Evolutionary conservation across 2,888 invertebrate genomes (phyloP).

Genomic region (Diogma glabrata): DNA sequence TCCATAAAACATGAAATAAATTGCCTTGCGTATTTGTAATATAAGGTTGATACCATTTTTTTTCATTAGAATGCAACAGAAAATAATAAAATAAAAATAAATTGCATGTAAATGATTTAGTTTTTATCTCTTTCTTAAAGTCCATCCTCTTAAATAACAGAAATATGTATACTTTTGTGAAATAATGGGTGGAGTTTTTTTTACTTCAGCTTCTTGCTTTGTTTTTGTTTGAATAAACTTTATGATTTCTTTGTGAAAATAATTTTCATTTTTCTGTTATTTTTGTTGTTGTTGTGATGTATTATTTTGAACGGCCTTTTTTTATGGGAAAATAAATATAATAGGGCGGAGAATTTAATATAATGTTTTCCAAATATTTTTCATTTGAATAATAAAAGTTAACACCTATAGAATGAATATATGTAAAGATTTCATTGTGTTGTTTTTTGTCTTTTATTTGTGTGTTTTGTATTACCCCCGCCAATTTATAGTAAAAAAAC

Average conservation of each 20-base stretch:
- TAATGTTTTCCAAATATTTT: too few relatives aligned
- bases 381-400: too few relatives aligned
- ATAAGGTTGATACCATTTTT: slow-evolving; percentile 5
- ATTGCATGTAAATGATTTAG: slow-evolving; percentile 3
- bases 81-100: neutral
- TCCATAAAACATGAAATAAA: neutral
- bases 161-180: neutral
- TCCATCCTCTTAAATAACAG: slow-evolving; percentile 1
- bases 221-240: too few relatives aligned
- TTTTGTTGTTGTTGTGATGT: slow-evolving; percentile 5
- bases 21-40: slow-evolving; percentile 8
- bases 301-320: slow-evolving; percentile 3
- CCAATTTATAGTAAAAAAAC: slow-evolving; percentile 29
- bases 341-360: slow-evolving; percentile 7
- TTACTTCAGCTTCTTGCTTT: neutral
- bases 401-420: slow-evolving; percentile 8
- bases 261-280: too few relatives aligned
- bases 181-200: slow-evolving; percentile 7
- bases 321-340: slow-evolving; percentile 6
- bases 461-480: slow-evolving; percentile 24
- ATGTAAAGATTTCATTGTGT: neutral
- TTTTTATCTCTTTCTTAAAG: slow-evolving; percentile 5
- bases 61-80: slow-evolving; percentile 6
- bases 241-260: too few relatives aligned
- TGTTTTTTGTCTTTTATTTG: slow-evolving; percentile 7